Conservation (phyloP, 1,140 invertebrate species). For the Heterodera carotae region DNA sequence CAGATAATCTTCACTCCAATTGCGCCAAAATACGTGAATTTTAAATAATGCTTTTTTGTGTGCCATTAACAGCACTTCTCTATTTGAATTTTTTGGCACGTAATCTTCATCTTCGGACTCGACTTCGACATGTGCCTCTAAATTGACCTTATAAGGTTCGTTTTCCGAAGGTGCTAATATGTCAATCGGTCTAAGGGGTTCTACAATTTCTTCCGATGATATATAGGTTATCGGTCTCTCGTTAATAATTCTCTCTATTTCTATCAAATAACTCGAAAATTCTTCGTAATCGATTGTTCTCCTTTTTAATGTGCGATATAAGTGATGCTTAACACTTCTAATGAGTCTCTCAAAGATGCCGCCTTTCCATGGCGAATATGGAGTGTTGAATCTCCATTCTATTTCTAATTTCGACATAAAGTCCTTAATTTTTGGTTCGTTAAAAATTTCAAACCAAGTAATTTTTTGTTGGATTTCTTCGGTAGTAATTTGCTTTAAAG, state of each 20-base stretch:
- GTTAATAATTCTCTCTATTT: conserved; percentile 7
- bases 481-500: too few species aligned
- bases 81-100: neutral
- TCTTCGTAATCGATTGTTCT: neutral
- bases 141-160: neutral
- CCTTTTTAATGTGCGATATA: neutral
- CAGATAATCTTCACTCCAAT: neutral
- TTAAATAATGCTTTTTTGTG: neutral
- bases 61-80: neutral
- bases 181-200: neutral
- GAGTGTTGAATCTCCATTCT: neutral
- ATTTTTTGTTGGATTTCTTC: too few species aligned
- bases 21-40: neutral
- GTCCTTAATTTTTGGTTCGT: neutral
- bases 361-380: neutral
- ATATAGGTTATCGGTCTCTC: conserved; percentile 5
- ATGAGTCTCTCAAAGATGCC: neutral
- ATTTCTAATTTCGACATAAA: neutral
- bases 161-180: neutral
- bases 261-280: neutral
- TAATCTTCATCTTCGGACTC: neutral
- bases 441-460: too few species aligned
- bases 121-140: neutral
- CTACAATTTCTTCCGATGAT: neutral
- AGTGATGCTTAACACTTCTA: neutral